phyloP scores from a whole-genome alignment of 2,888 invertebrate genomes.

The Drosophila merina region DNA sequence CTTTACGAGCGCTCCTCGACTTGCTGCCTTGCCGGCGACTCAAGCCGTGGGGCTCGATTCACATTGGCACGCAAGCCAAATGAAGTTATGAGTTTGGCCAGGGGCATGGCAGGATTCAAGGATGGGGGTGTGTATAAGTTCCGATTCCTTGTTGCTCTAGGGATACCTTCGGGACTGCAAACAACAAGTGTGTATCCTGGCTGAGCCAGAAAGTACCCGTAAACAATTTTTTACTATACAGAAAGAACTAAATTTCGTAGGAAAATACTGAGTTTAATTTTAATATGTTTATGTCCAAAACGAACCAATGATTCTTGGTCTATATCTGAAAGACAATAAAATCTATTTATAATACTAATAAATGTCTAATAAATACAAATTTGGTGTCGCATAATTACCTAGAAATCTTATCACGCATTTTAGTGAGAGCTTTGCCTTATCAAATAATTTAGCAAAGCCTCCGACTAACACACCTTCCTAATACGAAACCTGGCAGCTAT shows the following conservation, averaged over 20 bases:
- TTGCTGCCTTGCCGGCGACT: constrained; percentile 11
- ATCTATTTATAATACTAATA: background rate
- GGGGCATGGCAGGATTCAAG: constrained; percentile 24
- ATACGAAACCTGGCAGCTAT: background rate
- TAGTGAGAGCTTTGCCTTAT: background rate
- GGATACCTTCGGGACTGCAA: constrained; percentile 23
- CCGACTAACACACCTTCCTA: background rate
- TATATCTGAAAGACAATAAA: background rate
- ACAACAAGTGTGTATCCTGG: constrained; percentile 30
- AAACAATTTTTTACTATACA: background rate
- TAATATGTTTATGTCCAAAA: background rate
- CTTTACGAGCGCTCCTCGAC: constrained; percentile 65
- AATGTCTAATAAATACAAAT: background rate
- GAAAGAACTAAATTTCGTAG: background rate
- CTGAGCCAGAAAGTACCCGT: background rate
- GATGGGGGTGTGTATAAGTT: constrained; percentile 10
- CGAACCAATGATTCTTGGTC: background rate
- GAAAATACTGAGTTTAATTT: background rate
- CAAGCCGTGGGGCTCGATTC: constrained; percentile 54
- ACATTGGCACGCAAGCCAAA: constrained; percentile 74
- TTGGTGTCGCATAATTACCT: background rate
- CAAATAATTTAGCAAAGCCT: background rate
- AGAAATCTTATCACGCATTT: background rate
- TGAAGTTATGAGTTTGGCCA: constrained; percentile 59
- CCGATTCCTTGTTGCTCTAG: constrained; percentile 18